Evolutionary conservation across 30 jellyfish, hydroid and myxozoan species (phyloP).

Genomic region (Chironex yamaguchii): DNA sequence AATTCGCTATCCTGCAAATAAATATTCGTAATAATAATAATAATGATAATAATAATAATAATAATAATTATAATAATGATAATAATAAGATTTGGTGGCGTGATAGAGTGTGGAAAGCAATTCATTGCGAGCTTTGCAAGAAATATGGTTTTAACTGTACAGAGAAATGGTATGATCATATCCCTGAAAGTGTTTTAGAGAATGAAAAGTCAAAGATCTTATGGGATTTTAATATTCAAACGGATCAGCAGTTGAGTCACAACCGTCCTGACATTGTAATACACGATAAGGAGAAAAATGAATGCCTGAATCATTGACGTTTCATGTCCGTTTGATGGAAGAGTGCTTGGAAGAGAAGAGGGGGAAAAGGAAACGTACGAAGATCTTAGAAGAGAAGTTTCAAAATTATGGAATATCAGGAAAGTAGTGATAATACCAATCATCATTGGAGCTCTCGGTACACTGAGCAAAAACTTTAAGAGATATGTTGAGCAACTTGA

Average conservation of each 20-base stretch:
- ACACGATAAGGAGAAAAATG: background rate
- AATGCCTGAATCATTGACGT: constrained; percentile 30
- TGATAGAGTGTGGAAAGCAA: too few species aligned
- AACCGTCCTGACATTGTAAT: constrained; percentile 24
- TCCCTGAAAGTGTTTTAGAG: constrained; percentile 4
- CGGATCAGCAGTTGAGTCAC: constrained; percentile 25
- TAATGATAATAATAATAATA: too few species aligned
- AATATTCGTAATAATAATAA: too few species aligned
- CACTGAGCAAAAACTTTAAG: too few species aligned
- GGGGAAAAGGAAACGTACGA: constrained; percentile 41
- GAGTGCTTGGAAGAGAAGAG: constrained; percentile 24
- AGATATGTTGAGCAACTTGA: too few species aligned
- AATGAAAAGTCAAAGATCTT: constrained; percentile 4
- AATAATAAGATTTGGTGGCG: too few species aligned
- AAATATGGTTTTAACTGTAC: constrained; percentile 24
- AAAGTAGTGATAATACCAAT: constrained; percentile 23
- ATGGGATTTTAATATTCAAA: constrained; percentile 7
- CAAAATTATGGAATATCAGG: constrained; percentile 27
- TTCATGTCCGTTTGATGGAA: constrained; percentile 11
- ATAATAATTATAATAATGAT: too few species aligned
- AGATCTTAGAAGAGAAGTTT: constrained; percentile 18
- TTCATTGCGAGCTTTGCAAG: constrained; percentile 51
- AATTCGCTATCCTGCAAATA: too few species aligned
- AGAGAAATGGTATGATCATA: constrained; percentile 24
- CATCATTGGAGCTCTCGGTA: constrained; percentile 37